These are phyloP conservation scores for Pogona vitticeps DNA, from an alignment of 2,113 vertebrate species.

Conservation along the genomic window DNA sequence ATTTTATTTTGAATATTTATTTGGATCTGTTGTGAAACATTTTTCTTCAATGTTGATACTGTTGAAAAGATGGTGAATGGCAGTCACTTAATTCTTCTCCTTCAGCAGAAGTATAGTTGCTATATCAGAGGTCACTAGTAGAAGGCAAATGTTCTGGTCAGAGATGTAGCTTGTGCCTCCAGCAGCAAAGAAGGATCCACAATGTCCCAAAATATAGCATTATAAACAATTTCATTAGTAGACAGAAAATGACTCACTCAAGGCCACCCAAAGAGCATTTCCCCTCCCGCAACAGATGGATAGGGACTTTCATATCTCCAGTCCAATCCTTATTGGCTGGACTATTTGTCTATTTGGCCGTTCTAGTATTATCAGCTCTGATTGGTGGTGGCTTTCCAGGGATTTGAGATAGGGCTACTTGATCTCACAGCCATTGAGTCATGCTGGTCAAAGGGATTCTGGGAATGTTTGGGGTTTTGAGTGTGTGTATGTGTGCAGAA, in stretches of 20 bases:
- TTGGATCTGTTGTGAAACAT: too few species aligned
- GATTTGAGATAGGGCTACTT: too few species aligned
- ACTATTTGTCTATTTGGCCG: too few species aligned
- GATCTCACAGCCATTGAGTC: too few species aligned
- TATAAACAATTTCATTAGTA: neutral
- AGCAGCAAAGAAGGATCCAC: neutral
- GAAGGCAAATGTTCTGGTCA: neutral
- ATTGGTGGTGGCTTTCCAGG: too few species aligned
- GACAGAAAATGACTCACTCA: neutral
- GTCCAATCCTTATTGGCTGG: neutral
- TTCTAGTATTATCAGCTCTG: too few species aligned
- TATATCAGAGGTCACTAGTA: neutral
- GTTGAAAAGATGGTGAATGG: neutral
- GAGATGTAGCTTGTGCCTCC: too few species aligned
- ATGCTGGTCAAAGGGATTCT: too few species aligned
- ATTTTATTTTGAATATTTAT: too few species aligned
- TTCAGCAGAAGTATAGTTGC: neutral
- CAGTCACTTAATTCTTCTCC: neutral
- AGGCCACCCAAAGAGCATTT: neutral
- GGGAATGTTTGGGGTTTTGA: too few species aligned
- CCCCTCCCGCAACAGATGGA: neutral
- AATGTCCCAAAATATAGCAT: neutral
- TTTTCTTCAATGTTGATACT: too few species aligned
- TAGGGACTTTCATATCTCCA: neutral
- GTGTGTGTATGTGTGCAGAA: too few species aligned